phyloP scores from a whole-genome alignment of 2,888 invertebrate genomes.

The Scaptomyza caliginosa region DNA sequence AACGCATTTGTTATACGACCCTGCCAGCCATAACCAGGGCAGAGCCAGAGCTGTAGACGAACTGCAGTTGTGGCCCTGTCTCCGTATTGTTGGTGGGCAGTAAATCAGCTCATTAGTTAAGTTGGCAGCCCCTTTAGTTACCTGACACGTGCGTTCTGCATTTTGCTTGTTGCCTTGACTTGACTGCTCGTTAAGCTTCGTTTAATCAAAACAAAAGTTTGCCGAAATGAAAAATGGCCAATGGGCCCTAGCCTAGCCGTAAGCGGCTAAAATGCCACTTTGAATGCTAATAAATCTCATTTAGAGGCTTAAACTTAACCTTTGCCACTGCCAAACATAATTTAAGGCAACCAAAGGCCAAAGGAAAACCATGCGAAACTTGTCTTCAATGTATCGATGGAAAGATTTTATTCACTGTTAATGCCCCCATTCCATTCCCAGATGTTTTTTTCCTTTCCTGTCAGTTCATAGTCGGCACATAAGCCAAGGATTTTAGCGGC shows the following conservation, averaged over 20 bases:
- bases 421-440: constrained; percentile 33
- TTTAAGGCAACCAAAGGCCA: constrained; percentile 44
- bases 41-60: constrained; percentile 7
- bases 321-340: constrained; percentile 62
- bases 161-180: constrained; percentile 18
- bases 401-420: constrained; percentile 32
- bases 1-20: constrained; percentile 79
- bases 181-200: constrained; percentile 75
- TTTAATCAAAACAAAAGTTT: constrained; percentile 82
- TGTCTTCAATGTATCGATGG: constrained; percentile 40
- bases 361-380: constrained; percentile 20
- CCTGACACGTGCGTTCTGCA: constrained; percentile 28
- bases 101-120: constrained; percentile 82
- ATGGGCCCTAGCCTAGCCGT: constrained; percentile 50
- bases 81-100: constrained; percentile 65
- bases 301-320: constrained; percentile 65
- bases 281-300: constrained; percentile 82
- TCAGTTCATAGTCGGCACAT: constrained; percentile 18
- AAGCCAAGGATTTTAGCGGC: constrained; percentile 39
- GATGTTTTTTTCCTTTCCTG: constrained; percentile 19
- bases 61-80: constrained; percentile 49
- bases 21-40: constrained; percentile 12
- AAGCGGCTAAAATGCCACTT: constrained; percentile 74
- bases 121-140: constrained; percentile 50
- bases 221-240: constrained; percentile 76